Conservation (phyloP, 2,888 invertebrate genomes). For the Gerosis bhagava region DNA sequence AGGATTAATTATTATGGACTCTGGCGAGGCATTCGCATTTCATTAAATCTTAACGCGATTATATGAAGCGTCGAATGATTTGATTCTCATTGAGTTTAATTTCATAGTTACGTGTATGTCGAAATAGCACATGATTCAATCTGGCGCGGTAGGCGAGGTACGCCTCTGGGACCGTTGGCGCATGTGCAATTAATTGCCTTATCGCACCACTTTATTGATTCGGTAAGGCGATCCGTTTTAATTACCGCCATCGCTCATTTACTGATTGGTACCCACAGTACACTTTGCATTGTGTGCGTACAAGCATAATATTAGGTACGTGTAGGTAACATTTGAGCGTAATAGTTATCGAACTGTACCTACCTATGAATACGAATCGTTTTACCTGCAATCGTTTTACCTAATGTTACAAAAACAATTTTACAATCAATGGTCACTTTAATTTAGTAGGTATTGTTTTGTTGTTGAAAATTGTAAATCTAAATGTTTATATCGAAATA, state of each 20-base stretch:
- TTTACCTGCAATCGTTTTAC: no score
- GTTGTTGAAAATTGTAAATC: no score
- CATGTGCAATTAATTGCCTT: conserved; percentile 79
- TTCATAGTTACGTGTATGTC: conserved; percentile 30
- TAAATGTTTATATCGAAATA: no score
- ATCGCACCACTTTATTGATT: conserved; percentile 77
- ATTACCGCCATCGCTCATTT: conserved; percentile 77
- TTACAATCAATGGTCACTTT: no score
- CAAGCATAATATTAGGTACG: no score
- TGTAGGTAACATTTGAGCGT: no score
- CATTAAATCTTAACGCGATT: not conserved
- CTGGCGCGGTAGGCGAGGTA: conserved; percentile 49
- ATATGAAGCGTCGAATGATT: not conserved
- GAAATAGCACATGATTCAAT: conserved; percentile 34
- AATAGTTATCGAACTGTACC: no score
- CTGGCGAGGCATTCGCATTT: no score
- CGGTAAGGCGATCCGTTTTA: conserved; percentile 79
- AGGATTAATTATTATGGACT: no score
- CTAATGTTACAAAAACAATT: no score
- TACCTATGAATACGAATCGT: no score
- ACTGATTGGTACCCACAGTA: conserved; percentile 64
- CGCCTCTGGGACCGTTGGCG: conserved; percentile 49
- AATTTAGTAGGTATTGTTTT: no score
- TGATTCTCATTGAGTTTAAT: conserved; percentile 19
- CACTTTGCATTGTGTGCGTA: not conserved